Evolutionary conservation across 2,797 vertebrate genomes (phyloP), one percentile per base, ranked within the genome.

Genomic region (Myotis myotis): DNA sequence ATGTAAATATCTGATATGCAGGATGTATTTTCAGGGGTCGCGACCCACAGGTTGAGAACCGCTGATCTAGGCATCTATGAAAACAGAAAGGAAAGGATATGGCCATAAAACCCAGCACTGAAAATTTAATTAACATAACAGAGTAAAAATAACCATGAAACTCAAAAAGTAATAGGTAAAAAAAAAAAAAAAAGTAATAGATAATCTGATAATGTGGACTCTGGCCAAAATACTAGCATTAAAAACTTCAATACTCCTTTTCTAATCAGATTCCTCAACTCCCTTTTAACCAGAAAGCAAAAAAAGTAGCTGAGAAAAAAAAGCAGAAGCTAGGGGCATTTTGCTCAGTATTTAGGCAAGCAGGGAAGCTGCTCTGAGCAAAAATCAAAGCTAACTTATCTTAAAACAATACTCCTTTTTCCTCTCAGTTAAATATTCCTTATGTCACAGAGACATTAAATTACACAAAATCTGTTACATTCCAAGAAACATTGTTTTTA

Each of bases 101-200:
- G 23, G 25, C 78, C 74, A 22, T 71, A 80, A 92, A 83, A 57
- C 44, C 44, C 38, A 82, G 49, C 55, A 33, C 6, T 72, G 47
- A 87, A 49, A 64, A 85, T 93, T 87, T 82, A 76, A 91, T 33
- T 62, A 72, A 55, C 5, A 30, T 33, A 68, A 55, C n/a, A 64
- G 36, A 86, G 12, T 68, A 74, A 83, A 93, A 70, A 70, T 70
- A 91, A 64, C 13, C 55, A 89, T 66, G 38, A 92, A 84, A 94
- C 38, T 87, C 36, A 93, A 60, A 75, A 3, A 55, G 13, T 41
- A 72, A 87, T 8, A 74, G 44, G 44, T 44, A 11, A 44, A 44
- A 44, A 44, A 44, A 10, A 41, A 44, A 44, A 44, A 44, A 44
- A 11, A 44, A 44, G 44, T 44, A 44, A 44, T 44, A 44, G 23